Conservation (phyloP, 2,888 invertebrate genomes). For the Atherix ibis region DNA sequence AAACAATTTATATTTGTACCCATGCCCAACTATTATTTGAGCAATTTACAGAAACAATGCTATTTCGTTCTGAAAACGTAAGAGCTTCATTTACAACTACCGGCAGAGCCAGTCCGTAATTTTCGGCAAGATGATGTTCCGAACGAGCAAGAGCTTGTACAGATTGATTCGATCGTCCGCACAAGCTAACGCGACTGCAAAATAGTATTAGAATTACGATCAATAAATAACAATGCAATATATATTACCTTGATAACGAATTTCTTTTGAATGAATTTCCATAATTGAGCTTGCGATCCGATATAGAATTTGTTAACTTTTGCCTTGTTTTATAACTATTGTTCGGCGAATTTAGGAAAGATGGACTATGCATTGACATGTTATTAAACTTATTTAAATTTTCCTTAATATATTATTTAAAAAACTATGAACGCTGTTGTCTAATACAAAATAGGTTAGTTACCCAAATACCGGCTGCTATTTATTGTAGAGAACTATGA, state of each 20-base stretch:
- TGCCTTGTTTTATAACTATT: too few species aligned
- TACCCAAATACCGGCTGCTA: too few species aligned
- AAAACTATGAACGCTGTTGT: too few species aligned
- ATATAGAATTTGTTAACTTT: too few species aligned
- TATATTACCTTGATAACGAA: constrained; percentile 15
- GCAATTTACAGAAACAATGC: constrained; percentile 35
- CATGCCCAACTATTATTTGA: constrained; percentile 39
- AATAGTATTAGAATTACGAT: background rate
- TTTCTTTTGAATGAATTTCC: constrained; percentile 20
- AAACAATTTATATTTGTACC: constrained; percentile 20
- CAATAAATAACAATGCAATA: background rate
- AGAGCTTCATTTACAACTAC: constrained; percentile 80
- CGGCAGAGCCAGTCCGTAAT: constrained; percentile 66
- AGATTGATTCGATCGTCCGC: constrained; percentile 47
- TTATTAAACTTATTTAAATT: too few species aligned
- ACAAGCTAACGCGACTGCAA: constrained; percentile 37
- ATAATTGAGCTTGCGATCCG: constrained; percentile 20
- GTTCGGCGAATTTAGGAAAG: too few species aligned
- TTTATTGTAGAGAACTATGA: too few species aligned
- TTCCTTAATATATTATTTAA: too few species aligned
- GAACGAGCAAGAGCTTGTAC: constrained; percentile 64
- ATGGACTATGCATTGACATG: too few species aligned
- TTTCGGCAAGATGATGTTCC: constrained; percentile 56
- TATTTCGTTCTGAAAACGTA: constrained; percentile 53
- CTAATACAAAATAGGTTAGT: too few species aligned